These are phyloP conservation scores for Poecilobothrus nobilitatus DNA, from an alignment of 2,888 invertebrate species.

Conservation along the genomic window DNA sequence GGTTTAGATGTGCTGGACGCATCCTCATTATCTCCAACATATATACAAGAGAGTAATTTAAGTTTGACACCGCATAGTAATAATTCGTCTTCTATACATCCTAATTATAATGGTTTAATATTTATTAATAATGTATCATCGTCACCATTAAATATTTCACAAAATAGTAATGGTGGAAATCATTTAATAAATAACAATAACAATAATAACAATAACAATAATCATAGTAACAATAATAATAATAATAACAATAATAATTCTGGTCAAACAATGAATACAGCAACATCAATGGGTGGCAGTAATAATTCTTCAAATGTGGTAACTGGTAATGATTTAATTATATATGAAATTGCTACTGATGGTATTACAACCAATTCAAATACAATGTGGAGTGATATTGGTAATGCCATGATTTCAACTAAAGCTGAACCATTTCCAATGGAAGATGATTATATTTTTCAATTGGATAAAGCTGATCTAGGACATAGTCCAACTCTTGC, in stretches of 20 bases:
- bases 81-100: conserved; percentile 14
- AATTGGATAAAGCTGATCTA: conserved; percentile 78
- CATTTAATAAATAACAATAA: conserved; percentile 9
- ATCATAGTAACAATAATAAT: neutral
- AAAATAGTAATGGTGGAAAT: conserved; percentile 13
- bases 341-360: neutral
- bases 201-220: conserved; percentile 11
- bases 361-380: conserved; percentile 32
- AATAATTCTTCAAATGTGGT: conserved; percentile 19
- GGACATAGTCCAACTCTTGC: conserved; percentile 75
- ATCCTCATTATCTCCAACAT: conserved; percentile 39
- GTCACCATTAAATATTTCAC: conserved; percentile 30
- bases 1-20: conserved; percentile 40
- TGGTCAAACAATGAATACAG: neutral
- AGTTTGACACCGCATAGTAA: conserved; percentile 28
- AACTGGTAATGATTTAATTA: conserved; percentile 16
- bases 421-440: conserved; percentile 59
- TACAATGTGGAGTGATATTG: conserved; percentile 44
- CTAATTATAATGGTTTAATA: conserved; percentile 21
- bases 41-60: conserved; percentile 40
- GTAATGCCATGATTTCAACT: conserved; percentile 42
- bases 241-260: conserved; percentile 8
- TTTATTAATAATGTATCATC: conserved; percentile 19
- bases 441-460: conserved; percentile 84
- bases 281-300: conserved; percentile 17